These are phyloP conservation scores for Bambusicola thoracicus DNA, from an alignment of 2,113 vertebrate species.

Conservation along the genomic window DNA sequence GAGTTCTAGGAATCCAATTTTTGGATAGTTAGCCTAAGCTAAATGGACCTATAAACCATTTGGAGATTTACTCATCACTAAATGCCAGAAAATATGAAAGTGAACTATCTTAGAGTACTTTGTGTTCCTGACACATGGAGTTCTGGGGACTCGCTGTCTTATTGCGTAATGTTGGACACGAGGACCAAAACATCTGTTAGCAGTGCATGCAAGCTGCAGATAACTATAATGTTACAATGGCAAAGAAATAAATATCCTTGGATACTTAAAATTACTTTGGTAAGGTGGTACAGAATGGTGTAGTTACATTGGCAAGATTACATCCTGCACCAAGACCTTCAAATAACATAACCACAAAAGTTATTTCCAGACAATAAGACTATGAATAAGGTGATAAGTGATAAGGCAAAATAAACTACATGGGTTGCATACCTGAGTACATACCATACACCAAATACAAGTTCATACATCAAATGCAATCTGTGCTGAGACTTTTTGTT, in stretches of 20 bases:
- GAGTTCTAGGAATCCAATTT: conserved; percentile 34
- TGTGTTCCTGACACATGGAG: conserved; percentile 46
- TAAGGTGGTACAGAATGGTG: conserved; percentile 2
- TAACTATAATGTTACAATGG: not conserved
- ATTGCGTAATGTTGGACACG: conserved; percentile 41
- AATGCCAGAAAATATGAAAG: conserved; percentile 56
- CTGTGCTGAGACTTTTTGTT: not conserved
- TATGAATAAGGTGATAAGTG: not conserved
- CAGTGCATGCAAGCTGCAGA: not conserved
- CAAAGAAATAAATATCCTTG: not conserved
- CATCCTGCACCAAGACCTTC: not conserved
- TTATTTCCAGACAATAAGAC: not conserved
- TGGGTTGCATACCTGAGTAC: not conserved
- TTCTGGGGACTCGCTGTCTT: conserved; percentile 41
- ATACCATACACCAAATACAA: not conserved
- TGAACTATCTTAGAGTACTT: conserved; percentile 40
- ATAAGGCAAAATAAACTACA: not conserved
- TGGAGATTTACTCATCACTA: not conserved
- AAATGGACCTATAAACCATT: not conserved
- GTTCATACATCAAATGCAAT: not conserved
- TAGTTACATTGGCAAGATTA: not conserved
- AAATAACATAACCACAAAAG: not conserved
- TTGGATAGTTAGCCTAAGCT: not conserved
- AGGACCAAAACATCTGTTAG: conserved; percentile 53
- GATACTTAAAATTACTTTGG: not conserved